A percentile compares a stretch with the other conserved stretches of the same genome.
phyloP scores from a whole-genome alignment of 2,113 vertebrate genomes.

The Campylorhamphus procurvoides region DNA sequence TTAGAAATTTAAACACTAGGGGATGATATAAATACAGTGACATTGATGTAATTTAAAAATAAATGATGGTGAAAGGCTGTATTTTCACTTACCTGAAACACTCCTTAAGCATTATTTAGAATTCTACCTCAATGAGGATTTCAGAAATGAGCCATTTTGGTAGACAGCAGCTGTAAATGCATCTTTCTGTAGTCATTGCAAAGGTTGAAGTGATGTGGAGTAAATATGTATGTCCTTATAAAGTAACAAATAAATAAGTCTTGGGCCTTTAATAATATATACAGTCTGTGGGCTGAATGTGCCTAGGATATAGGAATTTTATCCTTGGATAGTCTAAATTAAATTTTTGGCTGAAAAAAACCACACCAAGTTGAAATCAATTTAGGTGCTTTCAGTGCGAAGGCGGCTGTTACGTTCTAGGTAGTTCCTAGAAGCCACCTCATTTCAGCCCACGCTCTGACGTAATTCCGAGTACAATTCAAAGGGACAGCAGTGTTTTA shows the following conservation, averaged over 20 bases:
- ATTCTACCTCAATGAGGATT: no score
- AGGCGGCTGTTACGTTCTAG: not conserved
- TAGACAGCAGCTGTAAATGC: no score
- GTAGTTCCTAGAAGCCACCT: not conserved
- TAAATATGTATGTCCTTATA: no score
- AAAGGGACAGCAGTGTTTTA: not conserved
- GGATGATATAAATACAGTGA: no score
- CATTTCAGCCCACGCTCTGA: not conserved
- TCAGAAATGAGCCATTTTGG: no score
- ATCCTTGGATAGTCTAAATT: not conserved
- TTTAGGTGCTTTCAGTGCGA: not conserved
- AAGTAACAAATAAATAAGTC: not conserved
- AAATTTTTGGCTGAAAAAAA: not conserved
- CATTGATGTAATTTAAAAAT: no score
- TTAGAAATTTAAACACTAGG: no score
- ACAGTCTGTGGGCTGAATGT: not conserved
- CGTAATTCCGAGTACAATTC: not conserved
- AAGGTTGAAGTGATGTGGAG: no score
- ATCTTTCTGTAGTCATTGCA: no score
- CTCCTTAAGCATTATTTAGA: no score
- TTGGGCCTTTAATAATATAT: not conserved
- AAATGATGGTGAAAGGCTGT: no score
- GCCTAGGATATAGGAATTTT: not conserved
- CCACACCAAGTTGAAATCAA: not conserved
- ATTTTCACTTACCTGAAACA: no score